phyloP scores from a whole-genome alignment of 2,888 invertebrate species.

The Ecliptopera silaceata region DNA sequence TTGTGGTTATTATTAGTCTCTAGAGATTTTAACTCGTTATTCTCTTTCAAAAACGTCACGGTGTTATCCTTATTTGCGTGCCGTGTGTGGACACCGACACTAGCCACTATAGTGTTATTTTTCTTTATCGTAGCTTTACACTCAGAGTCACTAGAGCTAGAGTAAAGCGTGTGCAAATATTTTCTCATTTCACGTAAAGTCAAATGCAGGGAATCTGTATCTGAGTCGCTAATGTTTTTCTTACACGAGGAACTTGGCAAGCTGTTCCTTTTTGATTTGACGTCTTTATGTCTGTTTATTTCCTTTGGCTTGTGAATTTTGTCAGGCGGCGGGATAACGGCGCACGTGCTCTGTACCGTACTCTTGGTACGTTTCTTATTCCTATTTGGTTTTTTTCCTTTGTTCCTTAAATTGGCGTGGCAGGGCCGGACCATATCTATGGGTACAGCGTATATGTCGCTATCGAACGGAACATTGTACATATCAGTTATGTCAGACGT shows the following conservation, averaged over 20 bases:
- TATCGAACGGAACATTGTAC: constrained; percentile 94
- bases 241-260: constrained; percentile 86
- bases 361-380: constrained; percentile 70
- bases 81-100: constrained; percentile 64
- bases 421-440: constrained; percentile 89
- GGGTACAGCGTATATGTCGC: constrained; percentile 93
- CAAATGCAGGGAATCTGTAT: constrained; percentile 89
- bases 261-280: constrained; percentile 86
- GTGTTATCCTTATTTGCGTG: constrained; percentile 62
- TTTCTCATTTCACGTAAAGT: constrained; percentile 92
- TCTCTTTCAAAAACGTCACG: constrained; percentile 63
- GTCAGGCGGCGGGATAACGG: constrained; percentile 46
- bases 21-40: constrained; percentile 56
- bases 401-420: constrained; percentile 59
- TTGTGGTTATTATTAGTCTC: constrained; percentile 77
- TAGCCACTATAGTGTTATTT: constrained; percentile 73
- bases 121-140: constrained; percentile 75
- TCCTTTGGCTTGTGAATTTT: constrained; percentile 59
- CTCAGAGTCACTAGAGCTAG: constrained; percentile 88
- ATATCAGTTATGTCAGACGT: constrained; percentile 92
- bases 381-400: constrained; percentile 68
- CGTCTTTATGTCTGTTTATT: constrained; percentile 60
- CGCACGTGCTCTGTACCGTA: constrained; percentile 53
- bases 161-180: constrained; percentile 91
- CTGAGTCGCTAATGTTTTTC: constrained; percentile 79